Base-by-base conservation (phyloP, 2,113 vertebrate species). In the Amia ocellicauda region DNA sequence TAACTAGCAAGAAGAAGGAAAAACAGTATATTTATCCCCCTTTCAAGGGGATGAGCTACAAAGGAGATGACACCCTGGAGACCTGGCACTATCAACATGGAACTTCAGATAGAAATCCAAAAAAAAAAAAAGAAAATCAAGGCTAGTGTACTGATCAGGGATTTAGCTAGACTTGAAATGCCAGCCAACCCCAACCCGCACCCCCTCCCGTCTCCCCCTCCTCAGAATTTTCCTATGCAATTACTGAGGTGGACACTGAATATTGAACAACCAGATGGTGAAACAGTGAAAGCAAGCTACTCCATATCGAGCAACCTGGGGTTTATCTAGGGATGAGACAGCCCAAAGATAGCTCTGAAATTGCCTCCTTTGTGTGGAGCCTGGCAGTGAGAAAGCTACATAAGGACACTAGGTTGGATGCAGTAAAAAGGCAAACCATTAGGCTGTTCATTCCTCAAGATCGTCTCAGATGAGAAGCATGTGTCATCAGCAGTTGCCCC, bases 21-120 rank as follows among this genome's bases (percentile, higher is more conserved):
- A 22, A 1, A 62, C 80, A 75, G 74, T 76, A 78, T 82, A 82
- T 56, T 80, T 60, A 69, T 87, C 51, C 80, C 75, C 43, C 81
- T 71, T 74, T 77, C 75, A 68, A 81, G 22, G 56, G 50, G 22
- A 68, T 70, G 23, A 27, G 69, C 78, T 73, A 80, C 63, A 73
- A 64, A 8, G 57, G 69, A 73, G 65, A 78, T 74, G 74, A 81
- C 78, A 65, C 84, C 86, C 86, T 85, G 81, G 82, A 78, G 82
- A 79, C 73, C 81, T 82, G 81, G 82, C 86, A 79, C 75, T 78
- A 76, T 86, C 83, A 80, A 78, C 76, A 69, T 75, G 68, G 68
- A 69, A 70, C 74, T 78, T 83, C 75, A 57, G 70, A 78, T 75
- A 69, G 60, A 78, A 75, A 69, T 41, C 57, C 64, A 66, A 40